Base-by-base conservation (phyloP, 2,888 invertebrate species). In the Polylopha cassiicola region DNA sequence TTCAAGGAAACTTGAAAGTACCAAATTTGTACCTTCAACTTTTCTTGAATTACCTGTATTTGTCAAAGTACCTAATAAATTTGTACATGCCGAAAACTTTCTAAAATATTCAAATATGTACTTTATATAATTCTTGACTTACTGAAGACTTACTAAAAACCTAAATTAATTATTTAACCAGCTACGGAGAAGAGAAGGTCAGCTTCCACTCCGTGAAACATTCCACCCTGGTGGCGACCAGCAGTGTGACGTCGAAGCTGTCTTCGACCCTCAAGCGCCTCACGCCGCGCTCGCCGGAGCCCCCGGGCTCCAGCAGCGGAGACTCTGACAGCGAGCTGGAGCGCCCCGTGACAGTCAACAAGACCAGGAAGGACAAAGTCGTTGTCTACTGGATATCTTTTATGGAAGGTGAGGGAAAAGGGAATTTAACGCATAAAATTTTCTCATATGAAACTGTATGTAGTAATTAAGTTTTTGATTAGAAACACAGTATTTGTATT, bases 311-410 rank as follows among this genome's bases (percentile, higher is more conserved):
- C 3, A 89, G 89, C 61, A 88, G 88, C 47, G 90, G 90, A 32
- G 88, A 89, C 52, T 86, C 87, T 0, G 88, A 88, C 52, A 74
- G 71, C 46, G 81, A 82, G 16, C 44, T 74, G 2, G 67, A 87
- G 0, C 88, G 89, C 56, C 75, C 70, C 27, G 78, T 82, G 8
- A 65, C 70, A 0, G 78, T 87, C 47, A 75, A 78, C 23, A 90
- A 91, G 67, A 89, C 90, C 43, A 87, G 91, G 37, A 91, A 89
- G 61, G 92, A 93, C 61, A 92, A 93, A 66, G 90, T 93, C 3
- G 79, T 89, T 0, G 91, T 95, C 5, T 93, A 92, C 70, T 95
- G 94, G 94, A 88, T 93, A 20, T 93, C 93, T 3, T 94, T 90
- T 61, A 87, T 92, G 70, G 92, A 93, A 46, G 90, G 90, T 0